Percentiles rank a stretch among this genome's conserved stretches.
Conservation (phyloP, 2,888 invertebrate species). For the Coleophora flavipennella region DNA sequence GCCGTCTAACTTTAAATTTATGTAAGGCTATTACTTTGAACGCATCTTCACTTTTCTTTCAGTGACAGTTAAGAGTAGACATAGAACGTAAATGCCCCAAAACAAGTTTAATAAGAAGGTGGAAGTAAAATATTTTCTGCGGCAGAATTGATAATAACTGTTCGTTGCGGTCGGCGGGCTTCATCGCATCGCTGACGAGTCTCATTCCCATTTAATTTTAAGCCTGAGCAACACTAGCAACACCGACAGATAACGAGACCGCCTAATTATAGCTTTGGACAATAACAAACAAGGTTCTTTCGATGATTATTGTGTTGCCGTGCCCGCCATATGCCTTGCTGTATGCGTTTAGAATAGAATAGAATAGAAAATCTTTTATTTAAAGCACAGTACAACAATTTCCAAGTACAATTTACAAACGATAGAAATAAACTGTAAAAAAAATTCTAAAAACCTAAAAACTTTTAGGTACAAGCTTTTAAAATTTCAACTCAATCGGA, state of each 20-base stretch:
- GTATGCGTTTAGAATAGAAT: too few relatives aligned
- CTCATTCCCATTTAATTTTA: constrained; percentile 28
- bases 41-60: constrained; percentile 37
- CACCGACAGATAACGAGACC: constrained; percentile 52
- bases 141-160: constrained; percentile 69
- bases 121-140: constrained; percentile 68
- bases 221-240: constrained; percentile 4
- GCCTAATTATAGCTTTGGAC: constrained; percentile 59
- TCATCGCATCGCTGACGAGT: constrained; percentile 42
- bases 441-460: too few relatives aligned
- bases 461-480: too few relatives aligned
- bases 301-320: constrained; percentile 23
- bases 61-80: constrained; percentile 28
- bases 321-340: too few relatives aligned
- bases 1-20: not conserved
- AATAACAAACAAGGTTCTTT: constrained; percentile 60
- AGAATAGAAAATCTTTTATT: too few relatives aligned
- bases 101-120: constrained; percentile 68
- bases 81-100: constrained; percentile 52
- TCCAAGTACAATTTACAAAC: too few relatives aligned
- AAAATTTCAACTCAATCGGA: too few relatives aligned
- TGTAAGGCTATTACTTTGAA: constrained; percentile 4
- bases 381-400: too few relatives aligned
- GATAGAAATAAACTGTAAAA: too few relatives aligned
- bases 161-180: constrained; percentile 52